A percentile compares a stretch with the other conserved stretches of the same genome.
Conservation (phyloP, 2,113 vertebrate species). For the Mystacornis crossleyi region DNA sequence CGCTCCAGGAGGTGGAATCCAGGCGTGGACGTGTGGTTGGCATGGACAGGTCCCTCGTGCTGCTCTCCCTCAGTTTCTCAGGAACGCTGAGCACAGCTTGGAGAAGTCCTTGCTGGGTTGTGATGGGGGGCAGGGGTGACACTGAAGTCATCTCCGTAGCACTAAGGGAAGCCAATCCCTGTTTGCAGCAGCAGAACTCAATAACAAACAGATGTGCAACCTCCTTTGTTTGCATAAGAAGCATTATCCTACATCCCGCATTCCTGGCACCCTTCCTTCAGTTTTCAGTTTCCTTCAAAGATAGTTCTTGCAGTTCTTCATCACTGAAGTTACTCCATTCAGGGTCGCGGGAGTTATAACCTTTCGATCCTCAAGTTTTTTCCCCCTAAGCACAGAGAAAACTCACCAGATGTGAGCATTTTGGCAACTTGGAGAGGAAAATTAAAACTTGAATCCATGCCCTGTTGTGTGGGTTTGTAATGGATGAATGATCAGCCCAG, state of each 20-base stretch:
- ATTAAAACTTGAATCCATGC: slow-evolving; percentile 21
- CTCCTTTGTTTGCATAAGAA: slow-evolving; percentile 11
- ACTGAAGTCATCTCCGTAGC: neutral
- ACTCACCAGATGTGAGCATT: slow-evolving; percentile 41
- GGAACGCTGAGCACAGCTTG: neutral
- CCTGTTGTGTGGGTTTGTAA: slow-evolving; percentile 13
- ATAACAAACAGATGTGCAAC: slow-evolving; percentile 50
- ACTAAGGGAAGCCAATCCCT: neutral
- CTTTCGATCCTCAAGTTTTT: neutral
- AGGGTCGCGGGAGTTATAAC: neutral
- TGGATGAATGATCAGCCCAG: slow-evolving; percentile 14
- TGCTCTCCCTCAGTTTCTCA: neutral
- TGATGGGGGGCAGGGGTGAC: slow-evolving; percentile 10
- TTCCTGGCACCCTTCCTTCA: slow-evolving; percentile 5
- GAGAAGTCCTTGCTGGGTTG: neutral
- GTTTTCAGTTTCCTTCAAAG: neutral
- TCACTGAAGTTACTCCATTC: neutral
- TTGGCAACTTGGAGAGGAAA: slow-evolving; percentile 22
- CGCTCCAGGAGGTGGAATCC: neutral
- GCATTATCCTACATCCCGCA: neutral
- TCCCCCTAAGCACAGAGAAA: neutral
- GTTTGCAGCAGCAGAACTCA: slow-evolving; percentile 3
- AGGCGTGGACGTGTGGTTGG: fast-evolving
- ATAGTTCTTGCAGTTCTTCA: neutral
- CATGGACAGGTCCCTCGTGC: fast-evolving